Evolutionary conservation across 2,888 invertebrate genomes (phyloP), one percentile per base, ranked within the genome.

Genomic region (Parelbella ahira): DNA sequence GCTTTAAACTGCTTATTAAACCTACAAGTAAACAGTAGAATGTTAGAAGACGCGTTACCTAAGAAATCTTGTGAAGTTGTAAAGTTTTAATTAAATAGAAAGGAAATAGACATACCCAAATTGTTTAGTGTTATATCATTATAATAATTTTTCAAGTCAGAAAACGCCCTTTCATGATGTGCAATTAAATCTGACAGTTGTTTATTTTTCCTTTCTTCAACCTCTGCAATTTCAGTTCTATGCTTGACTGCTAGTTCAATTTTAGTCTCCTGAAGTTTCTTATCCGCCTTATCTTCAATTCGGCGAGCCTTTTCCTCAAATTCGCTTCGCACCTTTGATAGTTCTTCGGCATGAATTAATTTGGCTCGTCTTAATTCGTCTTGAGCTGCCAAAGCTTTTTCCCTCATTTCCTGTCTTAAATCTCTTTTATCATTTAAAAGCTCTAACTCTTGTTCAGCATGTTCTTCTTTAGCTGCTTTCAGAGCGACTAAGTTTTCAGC

Each of bases 51-150:
- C n/a, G n/a, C n/a, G n/a, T n/a, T n/a, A n/a, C n/a, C n/a, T n/a
- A n/a, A n/a, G n/a, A n/a, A n/a, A n/a, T n/a, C n/a, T n/a, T n/a
- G n/a, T n/a, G n/a, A n/a, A n/a, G n/a, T n/a, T n/a, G n/a, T n/a
- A n/a, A n/a, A n/a, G n/a, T n/a, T n/a, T n/a, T n/a, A n/a, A n/a
- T n/a, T n/a, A n/a, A n/a, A n/a, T n/a, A n/a, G n/a, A 12, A 27
- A 4, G 3, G 11, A n/a, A n/a, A n/a, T 15, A 15, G 4, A 43
- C 63, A 58, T 49, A 80, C 96, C 95, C 51, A 98, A 88, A 78
- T 98, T 98, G 72, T 97, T 97, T 6, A 97, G 84, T 0, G 97
- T 97, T 37, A 98, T 97, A 60, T 97, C 97, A 62, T 97, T 97
- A 66, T 97, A 98, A 79, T 97, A 98, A 73, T 94, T 95, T 72